Evolutionary conservation across 92 coral and sea anemone species (phyloP), one percentile per base, ranked within the genome.

Genomic region (Umimayanthus kanabou): DNA sequence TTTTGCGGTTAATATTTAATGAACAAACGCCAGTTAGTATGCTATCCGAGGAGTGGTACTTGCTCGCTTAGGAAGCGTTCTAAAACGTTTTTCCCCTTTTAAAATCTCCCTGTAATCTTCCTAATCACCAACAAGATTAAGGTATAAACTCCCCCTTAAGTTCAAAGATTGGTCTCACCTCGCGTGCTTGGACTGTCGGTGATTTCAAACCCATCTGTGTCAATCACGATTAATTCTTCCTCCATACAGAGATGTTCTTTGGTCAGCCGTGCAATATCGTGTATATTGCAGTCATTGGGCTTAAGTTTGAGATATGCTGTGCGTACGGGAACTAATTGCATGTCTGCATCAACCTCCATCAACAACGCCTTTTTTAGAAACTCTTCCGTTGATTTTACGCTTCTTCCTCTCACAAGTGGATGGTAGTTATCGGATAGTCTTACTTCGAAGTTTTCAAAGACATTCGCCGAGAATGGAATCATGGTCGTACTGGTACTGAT

Each of bases 261-360:
- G 7, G 40, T 28, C 22, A 79, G 25, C 30, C 33, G 53, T 42
- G 85, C 65, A n/a, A 87, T 76, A 26, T 87, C 85, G 28, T 6
- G 1, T 8, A 79, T 76, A n/a, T 73, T 79, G 65, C 89, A 87
- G 8, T 87, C 33, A 16, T 64, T 82, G 50, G 78, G 45, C 15
- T 6, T 77, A 14, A 87, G 89, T 78, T 87, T 87, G 5, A 87
- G 76, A 61, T 87, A 78, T 23, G 89, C 85, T 6, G 89, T 87
- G 4, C 84, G 84, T 10, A 61, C 58, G 6, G 89, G 89, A 43
- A 87, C 37, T 5, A 85, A 82, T 10, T 23, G 77, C 53, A 29
- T 61, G 10, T 77, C 85, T 23, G 89, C 65, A 10, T 87, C 85
- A 26, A 87, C 45, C 57, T 87, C 89, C 4, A 82, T 82, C 53